Conservation (phyloP, 1,140 invertebrate genomes). For the Calliphora vicina region DNA sequence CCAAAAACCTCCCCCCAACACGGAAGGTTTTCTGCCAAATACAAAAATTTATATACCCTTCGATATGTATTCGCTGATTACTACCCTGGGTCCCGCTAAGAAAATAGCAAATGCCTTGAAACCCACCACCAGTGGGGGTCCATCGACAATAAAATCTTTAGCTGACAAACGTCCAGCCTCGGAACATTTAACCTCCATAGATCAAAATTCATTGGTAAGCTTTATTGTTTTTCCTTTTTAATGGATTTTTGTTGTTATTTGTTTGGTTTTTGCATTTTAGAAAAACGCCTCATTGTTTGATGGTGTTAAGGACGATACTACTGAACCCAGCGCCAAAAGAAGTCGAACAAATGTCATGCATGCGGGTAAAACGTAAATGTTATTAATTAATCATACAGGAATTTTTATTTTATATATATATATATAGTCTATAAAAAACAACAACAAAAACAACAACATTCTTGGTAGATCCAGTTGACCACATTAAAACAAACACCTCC, state of each 20-base stretch:
- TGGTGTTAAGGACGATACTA: constrained; percentile 19
- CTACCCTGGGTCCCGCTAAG: constrained; percentile 16
- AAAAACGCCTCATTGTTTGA: constrained; percentile 33
- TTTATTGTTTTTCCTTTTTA: background rate
- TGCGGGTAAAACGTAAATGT: constrained; percentile 27
- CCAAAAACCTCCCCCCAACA: constrained; percentile 46
- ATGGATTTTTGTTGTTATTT: background rate
- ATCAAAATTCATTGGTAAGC: constrained; percentile 38
- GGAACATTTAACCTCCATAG: constrained; percentile 32
- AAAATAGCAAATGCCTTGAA: constrained; percentile 30
- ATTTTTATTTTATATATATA: background rate
- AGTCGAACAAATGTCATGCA: constrained; percentile 18
- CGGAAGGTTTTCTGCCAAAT: constrained; percentile 50
- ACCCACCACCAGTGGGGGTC: constrained; percentile 16
- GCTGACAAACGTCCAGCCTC: constrained; percentile 36
- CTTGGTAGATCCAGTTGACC: constrained; percentile 24
- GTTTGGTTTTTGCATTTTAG: background rate
- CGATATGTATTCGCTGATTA: constrained; percentile 42
- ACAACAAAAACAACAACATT: background rate
- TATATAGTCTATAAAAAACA: background rate
- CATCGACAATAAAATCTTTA: constrained; percentile 13
- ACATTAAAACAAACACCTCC: background rate
- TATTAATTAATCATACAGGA: background rate
- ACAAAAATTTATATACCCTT: constrained; percentile 58
- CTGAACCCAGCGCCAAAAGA: constrained; percentile 36